Evolutionary conservation across 2,888 invertebrate species (phyloP).

Genomic region (Parnassius apollo): DNA sequence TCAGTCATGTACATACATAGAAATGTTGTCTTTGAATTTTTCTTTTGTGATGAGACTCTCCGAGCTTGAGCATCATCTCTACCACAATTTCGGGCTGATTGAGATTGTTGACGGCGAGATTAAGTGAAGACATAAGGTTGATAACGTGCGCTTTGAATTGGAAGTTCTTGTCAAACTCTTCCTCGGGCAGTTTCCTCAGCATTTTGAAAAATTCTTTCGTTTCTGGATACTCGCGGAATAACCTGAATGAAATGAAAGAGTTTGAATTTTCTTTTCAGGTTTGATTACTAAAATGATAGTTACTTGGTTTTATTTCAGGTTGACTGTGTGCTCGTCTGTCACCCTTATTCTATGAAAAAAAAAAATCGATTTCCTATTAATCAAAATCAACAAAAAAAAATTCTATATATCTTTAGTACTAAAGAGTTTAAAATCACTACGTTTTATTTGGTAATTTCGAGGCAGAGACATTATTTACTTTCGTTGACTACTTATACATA

Average conservation of each 20-base stretch:
- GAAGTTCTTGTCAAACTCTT: constrained; percentile 57
- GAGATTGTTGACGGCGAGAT: constrained; percentile 61
- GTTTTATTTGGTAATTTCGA: no score
- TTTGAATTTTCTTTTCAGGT: no score
- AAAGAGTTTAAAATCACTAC: no score
- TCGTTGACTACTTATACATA: no score
- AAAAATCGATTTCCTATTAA: no score
- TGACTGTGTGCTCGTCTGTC: no score
- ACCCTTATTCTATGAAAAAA: no score
- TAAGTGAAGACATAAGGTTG: constrained; percentile 68
- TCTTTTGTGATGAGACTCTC: constrained; percentile 63
- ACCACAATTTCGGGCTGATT: constrained; percentile 68
- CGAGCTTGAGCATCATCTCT: constrained; percentile 70
- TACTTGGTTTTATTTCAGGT: no score
- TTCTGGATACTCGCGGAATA: constrained; percentile 62
- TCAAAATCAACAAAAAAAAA: no score
- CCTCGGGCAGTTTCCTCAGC: constrained; percentile 58
- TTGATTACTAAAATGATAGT: no score
- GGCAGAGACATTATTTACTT: no score
- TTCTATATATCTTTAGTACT: no score
- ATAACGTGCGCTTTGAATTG: constrained; percentile 76
- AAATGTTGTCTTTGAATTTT: constrained; percentile 61
- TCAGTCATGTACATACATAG: constrained; percentile 47
- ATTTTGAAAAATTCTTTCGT: constrained; percentile 68
- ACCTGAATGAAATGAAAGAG: constrained; percentile 33